Conservation (phyloP, 2,797 vertebrate species). For the Chelidonichthys spinosus region DNA sequence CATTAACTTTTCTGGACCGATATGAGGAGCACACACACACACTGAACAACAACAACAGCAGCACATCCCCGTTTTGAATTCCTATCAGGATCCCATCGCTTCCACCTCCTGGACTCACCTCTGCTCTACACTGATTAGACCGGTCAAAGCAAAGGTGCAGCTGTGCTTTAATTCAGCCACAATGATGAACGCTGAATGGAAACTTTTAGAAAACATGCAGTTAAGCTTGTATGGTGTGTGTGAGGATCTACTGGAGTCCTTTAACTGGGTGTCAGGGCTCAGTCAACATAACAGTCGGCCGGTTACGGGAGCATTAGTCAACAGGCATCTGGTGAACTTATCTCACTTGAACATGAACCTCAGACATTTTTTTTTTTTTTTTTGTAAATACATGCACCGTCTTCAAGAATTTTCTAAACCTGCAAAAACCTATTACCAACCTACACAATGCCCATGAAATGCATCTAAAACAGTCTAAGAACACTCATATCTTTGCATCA, state of each 20-base stretch:
- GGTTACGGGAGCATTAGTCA: not conserved
- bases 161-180: conserved; percentile 5
- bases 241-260: not conserved
- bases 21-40: conserved; percentile 49
- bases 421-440: conserved; percentile 25
- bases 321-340: conserved; percentile 16
- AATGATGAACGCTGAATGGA: not conserved
- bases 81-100: conserved; percentile 3
- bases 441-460: conserved; percentile 25
- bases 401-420: conserved; percentile 3
- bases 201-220: not conserved
- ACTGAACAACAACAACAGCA: conserved; percentile 25
- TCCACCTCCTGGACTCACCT: not conserved
- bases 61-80: conserved; percentile 1
- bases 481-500: conserved; percentile 41
- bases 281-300: not conserved
- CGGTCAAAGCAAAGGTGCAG: not conserved
- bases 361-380: not conserved
- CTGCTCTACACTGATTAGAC: not conserved
- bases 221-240: not conserved
- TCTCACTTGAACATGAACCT: not conserved
- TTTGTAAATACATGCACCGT: not conserved
- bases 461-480: conserved; percentile 8
- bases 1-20: conserved; percentile 44
- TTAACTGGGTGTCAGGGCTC: not conserved